A percentile compares a stretch with the other conserved stretches of the same genome.
Conservation (phyloP, 2,797 vertebrate species). For the Anomalospiza imberbis region DNA sequence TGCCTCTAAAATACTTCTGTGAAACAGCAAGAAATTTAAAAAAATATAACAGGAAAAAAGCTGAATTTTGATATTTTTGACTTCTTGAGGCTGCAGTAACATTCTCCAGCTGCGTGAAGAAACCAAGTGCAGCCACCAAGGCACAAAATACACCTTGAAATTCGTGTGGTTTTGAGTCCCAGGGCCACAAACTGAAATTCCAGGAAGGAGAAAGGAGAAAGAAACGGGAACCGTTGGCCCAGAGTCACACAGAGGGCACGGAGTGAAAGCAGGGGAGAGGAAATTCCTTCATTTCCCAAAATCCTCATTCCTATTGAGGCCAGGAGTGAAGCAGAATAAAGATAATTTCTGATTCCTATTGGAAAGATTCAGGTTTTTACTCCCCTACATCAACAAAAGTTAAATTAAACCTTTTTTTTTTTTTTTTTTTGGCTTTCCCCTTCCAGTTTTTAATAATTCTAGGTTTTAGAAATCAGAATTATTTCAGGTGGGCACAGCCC, state of each 20-base stretch:
- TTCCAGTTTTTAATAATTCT: background rate
- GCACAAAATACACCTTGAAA: background rate
- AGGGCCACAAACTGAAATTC: background rate
- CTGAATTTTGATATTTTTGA: background rate
- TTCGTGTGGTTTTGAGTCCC: background rate
- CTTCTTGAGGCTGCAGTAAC: background rate
- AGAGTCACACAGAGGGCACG: background rate
- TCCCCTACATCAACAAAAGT: rapidly evolving
- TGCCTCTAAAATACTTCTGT: background rate
- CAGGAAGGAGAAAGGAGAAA: background rate
- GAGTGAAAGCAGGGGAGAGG: background rate
- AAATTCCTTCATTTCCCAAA: background rate
- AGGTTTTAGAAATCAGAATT: background rate
- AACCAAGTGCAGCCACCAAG: background rate
- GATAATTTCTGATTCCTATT: rapidly evolving
- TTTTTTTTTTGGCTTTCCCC: background rate
- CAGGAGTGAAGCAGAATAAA: background rate
- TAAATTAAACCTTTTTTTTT: background rate
- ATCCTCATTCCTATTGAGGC: background rate
- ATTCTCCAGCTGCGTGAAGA: background rate
- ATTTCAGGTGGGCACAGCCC: background rate
- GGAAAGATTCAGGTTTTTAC: background rate
- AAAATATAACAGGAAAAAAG: too few species aligned
- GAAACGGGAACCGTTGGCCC: background rate
- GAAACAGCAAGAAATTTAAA: background rate